A percentile compares a stretch with the other conserved stretches of the same genome.
phyloP scores from a whole-genome alignment of 2,888 invertebrate species.

The Hydrotaea diabolus region DNA sequence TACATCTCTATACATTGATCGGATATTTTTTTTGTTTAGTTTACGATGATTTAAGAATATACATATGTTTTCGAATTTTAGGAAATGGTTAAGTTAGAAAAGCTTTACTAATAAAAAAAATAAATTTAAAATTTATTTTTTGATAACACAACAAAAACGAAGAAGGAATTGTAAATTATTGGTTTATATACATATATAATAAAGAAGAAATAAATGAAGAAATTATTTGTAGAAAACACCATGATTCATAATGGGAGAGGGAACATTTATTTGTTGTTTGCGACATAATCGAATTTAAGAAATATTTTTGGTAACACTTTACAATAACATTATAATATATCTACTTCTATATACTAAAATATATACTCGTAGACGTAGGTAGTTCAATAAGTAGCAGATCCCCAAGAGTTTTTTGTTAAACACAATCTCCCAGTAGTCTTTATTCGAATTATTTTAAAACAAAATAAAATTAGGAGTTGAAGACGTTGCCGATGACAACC shows the following conservation, averaged over 20 bases:
- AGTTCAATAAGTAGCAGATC: too few relatives aligned
- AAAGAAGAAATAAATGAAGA: slow-evolving; percentile 29
- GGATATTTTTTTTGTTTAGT: slow-evolving; percentile 22
- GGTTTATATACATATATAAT: neutral
- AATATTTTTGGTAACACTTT: slow-evolving; percentile 27
- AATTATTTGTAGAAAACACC: neutral
- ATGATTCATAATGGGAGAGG: neutral
- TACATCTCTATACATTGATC: neutral
- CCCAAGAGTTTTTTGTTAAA: too few relatives aligned
- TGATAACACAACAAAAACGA: slow-evolving; percentile 47
- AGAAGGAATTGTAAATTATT: slow-evolving; percentile 19
- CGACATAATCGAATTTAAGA: slow-evolving; percentile 4
- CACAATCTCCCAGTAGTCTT: too few relatives aligned
- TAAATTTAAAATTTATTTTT: slow-evolving; percentile 59
- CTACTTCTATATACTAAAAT: neutral
- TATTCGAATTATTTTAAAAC: too few relatives aligned
- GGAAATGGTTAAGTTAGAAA: slow-evolving; percentile 35
- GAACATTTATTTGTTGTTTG: slow-evolving; percentile 10
- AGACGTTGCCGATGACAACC: too few relatives aligned
- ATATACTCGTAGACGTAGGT: neutral
- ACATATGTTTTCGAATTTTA: slow-evolving; percentile 38
- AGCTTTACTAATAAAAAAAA: slow-evolving; percentile 48
- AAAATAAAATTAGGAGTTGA: too few relatives aligned
- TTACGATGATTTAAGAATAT: slow-evolving; percentile 37
- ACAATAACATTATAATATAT: slow-evolving; percentile 40